Conservation (phyloP, 2,797 vertebrate species). For the Amniataba percoides region DNA sequence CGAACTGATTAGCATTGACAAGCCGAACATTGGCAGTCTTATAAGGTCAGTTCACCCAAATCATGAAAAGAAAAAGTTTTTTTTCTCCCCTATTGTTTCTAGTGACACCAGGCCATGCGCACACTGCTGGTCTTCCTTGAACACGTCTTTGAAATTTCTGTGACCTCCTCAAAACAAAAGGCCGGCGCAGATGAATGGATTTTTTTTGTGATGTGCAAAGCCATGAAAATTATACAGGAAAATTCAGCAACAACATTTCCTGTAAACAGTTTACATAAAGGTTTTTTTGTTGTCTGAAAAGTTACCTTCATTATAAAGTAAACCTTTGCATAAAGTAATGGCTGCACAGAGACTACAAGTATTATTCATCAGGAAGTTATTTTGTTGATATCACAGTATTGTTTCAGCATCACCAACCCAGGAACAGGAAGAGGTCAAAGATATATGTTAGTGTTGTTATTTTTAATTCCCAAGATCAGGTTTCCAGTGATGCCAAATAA, state of each 20-base stretch:
- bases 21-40: conserved; percentile 4
- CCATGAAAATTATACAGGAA: not conserved
- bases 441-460: not conserved
- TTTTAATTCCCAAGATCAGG: not conserved
- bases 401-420: not conserved
- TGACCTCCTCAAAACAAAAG: not conserved
- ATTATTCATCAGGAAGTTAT: not conserved
- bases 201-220: not conserved
- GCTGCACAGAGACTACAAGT: not conserved
- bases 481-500: not conserved
- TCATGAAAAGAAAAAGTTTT: not conserved
- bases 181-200: not conserved
- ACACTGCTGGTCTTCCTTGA: not conserved
- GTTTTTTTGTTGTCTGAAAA: not conserved
- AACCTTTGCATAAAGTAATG: not conserved
- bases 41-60: not conserved
- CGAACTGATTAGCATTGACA: conserved; percentile 3
- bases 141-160: not conserved
- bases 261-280: not conserved
- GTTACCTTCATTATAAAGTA: not conserved
- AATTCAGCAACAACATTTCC: not conserved
- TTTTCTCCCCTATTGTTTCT: not conserved
- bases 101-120: not conserved
- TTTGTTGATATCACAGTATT: not conserved
- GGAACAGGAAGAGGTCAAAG: not conserved